phyloP scores from a whole-genome alignment of 2,113 vertebrate species.

The Cariama cristata region DNA sequence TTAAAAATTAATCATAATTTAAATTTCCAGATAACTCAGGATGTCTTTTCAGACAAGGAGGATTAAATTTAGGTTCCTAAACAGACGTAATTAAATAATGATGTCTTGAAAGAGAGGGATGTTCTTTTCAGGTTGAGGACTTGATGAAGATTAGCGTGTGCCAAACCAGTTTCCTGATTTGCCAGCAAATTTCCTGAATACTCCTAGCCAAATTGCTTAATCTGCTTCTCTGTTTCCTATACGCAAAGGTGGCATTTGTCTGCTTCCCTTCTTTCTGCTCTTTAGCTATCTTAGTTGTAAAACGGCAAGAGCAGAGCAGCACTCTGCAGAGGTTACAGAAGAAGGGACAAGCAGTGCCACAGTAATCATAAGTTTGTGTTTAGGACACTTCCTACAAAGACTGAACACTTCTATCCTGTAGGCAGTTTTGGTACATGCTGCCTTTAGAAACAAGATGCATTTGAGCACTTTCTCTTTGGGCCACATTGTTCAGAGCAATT shows the following conservation, averaged over 20 bases:
- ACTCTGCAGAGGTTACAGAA: neutral
- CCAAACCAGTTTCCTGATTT: neutral
- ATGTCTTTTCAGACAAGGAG: neutral
- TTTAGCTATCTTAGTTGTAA: neutral
- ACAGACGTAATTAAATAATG: neutral
- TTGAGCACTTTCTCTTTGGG: neutral
- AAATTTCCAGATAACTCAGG: neutral
- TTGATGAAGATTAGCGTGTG: neutral
- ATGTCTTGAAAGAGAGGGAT: neutral
- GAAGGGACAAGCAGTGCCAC: neutral
- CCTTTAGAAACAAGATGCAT: neutral
- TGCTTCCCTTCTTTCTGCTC: neutral
- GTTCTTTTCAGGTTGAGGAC: neutral
- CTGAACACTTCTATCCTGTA: neutral
- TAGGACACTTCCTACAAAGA: neutral
- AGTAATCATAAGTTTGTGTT: neutral
- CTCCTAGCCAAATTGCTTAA: neutral
- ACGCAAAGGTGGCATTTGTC: neutral
- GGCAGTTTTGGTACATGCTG: neutral
- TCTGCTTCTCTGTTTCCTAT: neutral
- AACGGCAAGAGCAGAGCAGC: neutral
- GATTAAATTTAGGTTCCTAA: neutral
- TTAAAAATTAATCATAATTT: neutral
- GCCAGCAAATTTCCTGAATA: slow-evolving; percentile 11
- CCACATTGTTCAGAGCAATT: neutral